These are phyloP conservation scores for Agelas oroides DNA, from an alignment of 37 sponge, comb jelly and placozoan species.

Conservation along the genomic window DNA sequence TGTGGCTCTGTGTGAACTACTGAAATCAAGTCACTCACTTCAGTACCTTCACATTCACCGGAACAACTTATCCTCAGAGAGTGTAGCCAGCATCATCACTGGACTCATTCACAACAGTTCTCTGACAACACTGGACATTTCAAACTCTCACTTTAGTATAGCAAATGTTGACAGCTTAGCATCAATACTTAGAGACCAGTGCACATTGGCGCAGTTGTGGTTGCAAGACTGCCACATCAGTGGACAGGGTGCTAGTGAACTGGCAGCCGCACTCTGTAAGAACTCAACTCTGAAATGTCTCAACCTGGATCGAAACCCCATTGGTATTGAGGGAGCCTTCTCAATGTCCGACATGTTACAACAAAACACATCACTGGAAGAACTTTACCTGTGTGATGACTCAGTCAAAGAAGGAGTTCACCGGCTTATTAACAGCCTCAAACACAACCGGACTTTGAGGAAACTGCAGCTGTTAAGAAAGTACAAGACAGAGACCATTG, in stretches of 20 bases:
- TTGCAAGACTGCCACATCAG: no score
- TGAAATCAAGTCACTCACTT: not conserved
- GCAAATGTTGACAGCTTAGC: no score
- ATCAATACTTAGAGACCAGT: no score
- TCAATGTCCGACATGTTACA: not conserved
- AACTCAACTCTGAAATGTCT: not conserved
- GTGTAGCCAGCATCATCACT: not conserved
- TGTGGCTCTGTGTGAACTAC: conserved; percentile 1
- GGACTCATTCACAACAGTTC: conserved; percentile 7
- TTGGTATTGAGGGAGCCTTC: not conserved
- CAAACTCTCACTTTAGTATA: no score
- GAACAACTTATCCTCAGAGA: not conserved
- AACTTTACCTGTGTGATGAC: not conserved
- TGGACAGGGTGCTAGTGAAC: no score
- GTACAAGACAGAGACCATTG: no score
- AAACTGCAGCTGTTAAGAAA: no score
- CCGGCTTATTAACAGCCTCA: not conserved
- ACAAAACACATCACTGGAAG: not conserved
- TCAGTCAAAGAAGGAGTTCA: not conserved
- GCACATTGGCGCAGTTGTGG: no score
- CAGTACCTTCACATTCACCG: not conserved
- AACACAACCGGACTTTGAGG: no score
- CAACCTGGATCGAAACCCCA: not conserved
- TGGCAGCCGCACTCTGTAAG: no score
- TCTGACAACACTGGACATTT: no score